These are phyloP conservation scores for Caenorhabditis zanzibari DNA, from an alignment of 2,888 invertebrate genomes.

Conservation along the genomic window DNA sequence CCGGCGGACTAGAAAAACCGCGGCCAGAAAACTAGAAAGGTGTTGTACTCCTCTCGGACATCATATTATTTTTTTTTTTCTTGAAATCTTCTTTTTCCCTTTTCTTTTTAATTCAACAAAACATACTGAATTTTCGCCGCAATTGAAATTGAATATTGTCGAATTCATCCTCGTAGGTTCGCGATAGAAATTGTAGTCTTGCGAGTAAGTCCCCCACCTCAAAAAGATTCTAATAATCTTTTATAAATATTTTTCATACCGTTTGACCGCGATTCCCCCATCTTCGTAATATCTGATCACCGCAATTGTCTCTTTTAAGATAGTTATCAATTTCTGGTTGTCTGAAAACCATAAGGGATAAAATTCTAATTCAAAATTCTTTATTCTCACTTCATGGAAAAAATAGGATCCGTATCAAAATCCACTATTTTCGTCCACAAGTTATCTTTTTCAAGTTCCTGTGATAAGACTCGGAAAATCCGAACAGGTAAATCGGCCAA, in stretches of 20 bases:
- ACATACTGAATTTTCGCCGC: slow-evolving; percentile 80
- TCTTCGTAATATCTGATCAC: slow-evolving; percentile 80
- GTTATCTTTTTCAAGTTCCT: slow-evolving; percentile 70
- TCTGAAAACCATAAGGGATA: slow-evolving; percentile 10
- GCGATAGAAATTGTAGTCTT: slow-evolving; percentile 72
- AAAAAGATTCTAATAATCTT: slow-evolving; percentile 6
- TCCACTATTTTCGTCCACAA: slow-evolving; percentile 78
- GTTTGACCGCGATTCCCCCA: slow-evolving; percentile 84
- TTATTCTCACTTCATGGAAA: slow-evolving; percentile 72
- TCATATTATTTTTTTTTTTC: not conserved
- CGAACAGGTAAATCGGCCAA: slow-evolving; percentile 77
- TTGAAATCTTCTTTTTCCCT: not conserved
- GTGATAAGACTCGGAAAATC: slow-evolving; percentile 69
- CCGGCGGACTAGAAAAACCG: slow-evolving; percentile 13
- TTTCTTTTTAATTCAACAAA: slow-evolving; percentile 15
- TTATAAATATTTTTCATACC: slow-evolving; percentile 66
- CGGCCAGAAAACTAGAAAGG: not conserved
- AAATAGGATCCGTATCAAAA: slow-evolving; percentile 71
- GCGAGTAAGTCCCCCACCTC: slow-evolving; percentile 58
- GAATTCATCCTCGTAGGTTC: slow-evolving; percentile 71
- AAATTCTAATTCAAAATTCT: not conserved
- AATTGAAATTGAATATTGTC: slow-evolving; percentile 80
- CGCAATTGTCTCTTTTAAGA: slow-evolving; percentile 75
- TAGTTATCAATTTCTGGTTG: slow-evolving; percentile 65
- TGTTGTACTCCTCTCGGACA: slow-evolving; percentile 38